These are phyloP conservation scores for Crotalus helleri DNA, from an alignment of 2,113 vertebrate species.

Conservation along the genomic window DNA sequence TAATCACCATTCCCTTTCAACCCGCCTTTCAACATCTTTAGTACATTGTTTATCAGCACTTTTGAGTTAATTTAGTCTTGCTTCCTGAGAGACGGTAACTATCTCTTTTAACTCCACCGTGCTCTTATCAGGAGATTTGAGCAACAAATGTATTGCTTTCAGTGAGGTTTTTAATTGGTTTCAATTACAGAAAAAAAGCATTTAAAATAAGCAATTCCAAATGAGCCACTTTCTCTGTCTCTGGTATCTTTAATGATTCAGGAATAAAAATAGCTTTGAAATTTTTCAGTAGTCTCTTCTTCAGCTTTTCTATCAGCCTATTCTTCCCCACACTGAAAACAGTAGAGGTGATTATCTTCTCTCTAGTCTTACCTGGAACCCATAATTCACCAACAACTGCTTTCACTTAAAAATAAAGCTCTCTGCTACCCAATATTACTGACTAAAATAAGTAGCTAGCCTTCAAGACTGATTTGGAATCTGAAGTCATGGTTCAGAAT, in stretches of 20 bases:
- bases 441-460: background rate
- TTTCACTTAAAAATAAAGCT: background rate
- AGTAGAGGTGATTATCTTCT: background rate
- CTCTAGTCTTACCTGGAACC: background rate
- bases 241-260: background rate
- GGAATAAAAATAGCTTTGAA: background rate
- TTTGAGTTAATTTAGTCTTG: background rate
- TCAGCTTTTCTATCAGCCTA: background rate
- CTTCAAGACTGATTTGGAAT: background rate
- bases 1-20: background rate
- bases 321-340: background rate
- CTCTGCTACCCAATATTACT: background rate
- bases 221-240: background rate
- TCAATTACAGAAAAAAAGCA: background rate
- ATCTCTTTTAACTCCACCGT: background rate
- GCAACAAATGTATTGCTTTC: background rate
- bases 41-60: background rate
- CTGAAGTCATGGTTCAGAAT: background rate
- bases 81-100: background rate
- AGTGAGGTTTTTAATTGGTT: background rate
- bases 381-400: background rate
- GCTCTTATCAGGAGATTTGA: background rate
- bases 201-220: background rate
- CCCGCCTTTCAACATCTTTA: background rate
- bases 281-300: background rate